Base-by-base conservation (phyloP, 1,140 invertebrate genomes). In the Drosophila ohnishii region DNA sequence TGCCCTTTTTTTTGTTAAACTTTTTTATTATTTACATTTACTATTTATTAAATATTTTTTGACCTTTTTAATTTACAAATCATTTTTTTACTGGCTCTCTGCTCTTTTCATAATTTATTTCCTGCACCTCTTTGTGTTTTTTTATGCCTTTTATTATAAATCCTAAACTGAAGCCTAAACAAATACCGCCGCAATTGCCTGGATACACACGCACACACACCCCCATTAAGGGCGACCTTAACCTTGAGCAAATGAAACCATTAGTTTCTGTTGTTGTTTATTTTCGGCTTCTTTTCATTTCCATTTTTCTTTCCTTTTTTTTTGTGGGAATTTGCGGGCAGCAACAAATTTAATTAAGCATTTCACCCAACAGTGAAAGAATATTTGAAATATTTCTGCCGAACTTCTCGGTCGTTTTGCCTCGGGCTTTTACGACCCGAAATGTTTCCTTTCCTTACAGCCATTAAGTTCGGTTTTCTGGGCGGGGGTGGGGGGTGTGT, bases 281-380 rank as follows among this genome's bases (percentile, higher is more conserved):
- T 67, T 67, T 67, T 66, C 37, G 53, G 73, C 44, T 44, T 44
- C 9, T 48, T 45, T 28, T 14, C 50, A 53, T 53, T 35, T 35
- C 32, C 50, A 53, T 53, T 48, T 35, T 48, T 48, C 14, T n/a
- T n/a, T 28, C 1, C 25, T 47, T 60, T 37, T 48, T 40, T 67
- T 62, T 19, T 75, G 37, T 22, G 14, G 9, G 30, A 61, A 50
- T 77, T 75, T 74, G 70, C 42, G 62, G 51, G 25, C 61, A 42
- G 44, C 37, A 61, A 55, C 61, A 75, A 66, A 79, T 78, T 80
- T 75, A 80, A 80, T 80, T 70, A 56, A 75, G 55, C 78, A 45
- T 47, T 62, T 60, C 34, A 40, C 10, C 42, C 34, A 32, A 22
- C 51, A 34, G 30, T 14, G 32, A 25, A 32, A 39, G 34, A 78